phyloP scores from a whole-genome alignment of 2,888 invertebrate species.

The Leucophenga montana region DNA sequence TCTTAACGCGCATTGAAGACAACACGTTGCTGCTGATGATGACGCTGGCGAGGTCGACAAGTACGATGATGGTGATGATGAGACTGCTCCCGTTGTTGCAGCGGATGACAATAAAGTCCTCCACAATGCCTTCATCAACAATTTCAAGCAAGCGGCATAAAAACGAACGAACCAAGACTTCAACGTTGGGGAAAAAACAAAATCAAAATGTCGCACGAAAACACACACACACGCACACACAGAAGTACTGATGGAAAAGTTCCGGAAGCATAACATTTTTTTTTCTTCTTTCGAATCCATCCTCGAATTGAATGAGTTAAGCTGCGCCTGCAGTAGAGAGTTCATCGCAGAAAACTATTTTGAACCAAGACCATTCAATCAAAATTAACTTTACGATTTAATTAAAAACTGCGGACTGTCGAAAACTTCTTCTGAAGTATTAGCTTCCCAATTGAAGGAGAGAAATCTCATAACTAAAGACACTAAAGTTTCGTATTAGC shows the following conservation, averaged over 20 bases:
- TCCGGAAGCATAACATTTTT: too few species aligned
- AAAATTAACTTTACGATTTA: too few species aligned
- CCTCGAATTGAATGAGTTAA: too few species aligned
- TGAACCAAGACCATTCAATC: too few species aligned
- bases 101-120: slow-evolving; percentile 34
- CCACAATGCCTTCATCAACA: slow-evolving; percentile 61
- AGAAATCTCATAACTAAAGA: too few species aligned
- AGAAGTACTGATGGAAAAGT: slow-evolving; percentile 33
- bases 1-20: slow-evolving; percentile 65
- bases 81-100: slow-evolving; percentile 28
- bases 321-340: too few species aligned
- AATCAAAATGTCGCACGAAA: slow-evolving; percentile 24
- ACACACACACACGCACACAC: slow-evolving; percentile 41
- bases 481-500: too few species aligned
- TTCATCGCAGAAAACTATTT: too few species aligned
- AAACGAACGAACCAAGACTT: slow-evolving; percentile 35
- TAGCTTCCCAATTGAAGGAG: too few species aligned
- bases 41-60: slow-evolving; percentile 5
- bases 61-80: neutral
- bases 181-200: slow-evolving; percentile 44
- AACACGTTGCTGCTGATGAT: slow-evolving; percentile 37
- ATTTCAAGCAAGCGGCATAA: slow-evolving; percentile 49
- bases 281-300: too few species aligned
- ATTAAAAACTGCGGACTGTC: too few species aligned
- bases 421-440: too few species aligned